Base-by-base conservation (phyloP, 2,888 invertebrate species). In the Siphlonurus alternatus region DNA sequence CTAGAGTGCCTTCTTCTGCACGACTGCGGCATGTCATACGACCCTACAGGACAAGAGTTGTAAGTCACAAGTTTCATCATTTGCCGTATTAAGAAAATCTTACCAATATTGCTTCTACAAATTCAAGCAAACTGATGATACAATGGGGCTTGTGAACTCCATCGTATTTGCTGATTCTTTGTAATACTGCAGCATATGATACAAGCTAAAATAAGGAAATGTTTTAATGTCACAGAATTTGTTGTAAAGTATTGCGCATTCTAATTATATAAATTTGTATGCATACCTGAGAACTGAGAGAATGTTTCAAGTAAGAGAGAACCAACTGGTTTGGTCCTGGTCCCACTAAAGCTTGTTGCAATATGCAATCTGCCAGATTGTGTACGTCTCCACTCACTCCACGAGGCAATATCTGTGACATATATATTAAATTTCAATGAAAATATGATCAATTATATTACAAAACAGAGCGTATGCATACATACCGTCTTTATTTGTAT, bases 381-480 rank as follows among this genome's bases (percentile, higher is more conserved):
- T 91, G 91, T n/a, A 91, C 86, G 78, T 92, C 92, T n/a, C 92
- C 92, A 72, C 90, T 91, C 1, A 92, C 91, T n/a, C 92, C 91
- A 73, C 91, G 79, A 1, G 92, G 92, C 66, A 89, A 76, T 68
- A 88, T 82, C 82, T 83, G 69, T 5, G 70, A 71, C 64, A 25
- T 19, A 59, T 25, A 66, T 38, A 10, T 10, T 38, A 38, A 38
- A 38, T 38, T 10, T 15, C 38, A 67, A 67, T 25, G 63, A 56
- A 22, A 2, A 62, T 59, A 64, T 62, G 20, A 22, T 56, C 24
- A 2, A 0, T n/a, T 23, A 18, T 18, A 25, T 18, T 20, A 22
- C 19, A 1, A 53, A 22, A 2, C 20, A 7, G 1, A 51, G 25
- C 25, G 54, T 51, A 20, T 64, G n/a, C n/a, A 24, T 23, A n/a